Percentiles rank a stretch among this genome's conserved stretches.
Evolutionary conservation across 2,797 vertebrate species (phyloP).

Genomic region (Crocidura indochinensis): DNA sequence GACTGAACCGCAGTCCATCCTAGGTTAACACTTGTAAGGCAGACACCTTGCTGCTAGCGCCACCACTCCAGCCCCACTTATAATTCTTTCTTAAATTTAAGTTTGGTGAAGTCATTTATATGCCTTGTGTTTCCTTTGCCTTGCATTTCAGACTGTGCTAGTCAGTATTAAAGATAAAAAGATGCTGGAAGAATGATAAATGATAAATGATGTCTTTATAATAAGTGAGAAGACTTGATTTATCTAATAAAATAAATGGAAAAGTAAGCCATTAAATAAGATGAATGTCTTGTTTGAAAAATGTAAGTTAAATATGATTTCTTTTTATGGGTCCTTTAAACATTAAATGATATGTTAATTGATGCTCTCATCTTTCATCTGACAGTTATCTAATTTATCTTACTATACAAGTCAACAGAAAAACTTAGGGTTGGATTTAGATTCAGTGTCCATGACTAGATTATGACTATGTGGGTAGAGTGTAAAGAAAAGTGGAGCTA

Average conservation of each 20-base stretch:
- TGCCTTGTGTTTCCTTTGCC: constrained; percentile 9
- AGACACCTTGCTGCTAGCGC: no score
- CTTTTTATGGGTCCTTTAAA: neutral
- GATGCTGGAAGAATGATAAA: neutral
- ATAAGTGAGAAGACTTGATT: constrained; percentile 32
- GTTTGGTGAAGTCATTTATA: constrained; percentile 12
- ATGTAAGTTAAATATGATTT: constrained; percentile 5
- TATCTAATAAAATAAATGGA: constrained; percentile 6
- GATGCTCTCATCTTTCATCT: neutral
- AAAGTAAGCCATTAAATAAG: constrained; percentile 25
- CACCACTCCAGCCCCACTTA: no score
- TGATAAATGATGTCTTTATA: constrained; percentile 28
- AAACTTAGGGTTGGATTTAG: neutral
- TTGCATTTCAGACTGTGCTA: neutral
- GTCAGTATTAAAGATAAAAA: neutral
- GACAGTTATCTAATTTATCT: neutral
- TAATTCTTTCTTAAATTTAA: neutral
- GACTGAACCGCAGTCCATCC: no score
- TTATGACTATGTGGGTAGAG: neutral
- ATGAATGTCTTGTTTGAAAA: constrained; percentile 39
- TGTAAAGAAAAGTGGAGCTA: neutral
- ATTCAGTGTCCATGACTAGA: neutral
- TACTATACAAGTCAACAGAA: neutral
- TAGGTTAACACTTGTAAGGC: no score
- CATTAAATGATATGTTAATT: constrained; percentile 8